Evolutionary conservation across 2,888 invertebrate genomes (phyloP).

Genomic region (Stenurella melanura): DNA sequence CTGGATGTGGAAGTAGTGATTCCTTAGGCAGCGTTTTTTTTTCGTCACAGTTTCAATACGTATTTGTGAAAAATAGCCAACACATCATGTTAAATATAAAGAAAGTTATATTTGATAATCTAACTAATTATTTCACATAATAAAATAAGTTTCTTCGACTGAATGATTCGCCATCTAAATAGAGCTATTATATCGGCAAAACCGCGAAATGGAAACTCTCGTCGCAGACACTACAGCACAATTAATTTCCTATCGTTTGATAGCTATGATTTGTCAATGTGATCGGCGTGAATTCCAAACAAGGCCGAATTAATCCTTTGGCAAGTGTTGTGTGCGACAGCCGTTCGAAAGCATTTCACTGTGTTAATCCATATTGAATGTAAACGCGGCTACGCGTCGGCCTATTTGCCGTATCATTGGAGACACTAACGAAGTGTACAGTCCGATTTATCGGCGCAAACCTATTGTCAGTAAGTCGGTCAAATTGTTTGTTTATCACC

Average conservation of each 20-base stretch:
- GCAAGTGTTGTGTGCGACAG: slow-evolving; percentile 43
- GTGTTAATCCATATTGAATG: slow-evolving; percentile 52
- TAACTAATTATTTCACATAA: no score
- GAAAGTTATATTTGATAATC: no score
- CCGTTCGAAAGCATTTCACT: slow-evolving; percentile 46
- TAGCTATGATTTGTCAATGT: slow-evolving; percentile 23
- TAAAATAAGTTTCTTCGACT: no score
- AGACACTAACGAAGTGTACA: slow-evolving; percentile 45
- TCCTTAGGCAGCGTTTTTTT: no score
- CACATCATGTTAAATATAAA: no score
- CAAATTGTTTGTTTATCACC: slow-evolving; percentile 25
- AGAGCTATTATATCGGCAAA: not conserved
- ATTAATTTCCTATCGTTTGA: slow-evolving; percentile 23
- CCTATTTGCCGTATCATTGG: slow-evolving; percentile 51
- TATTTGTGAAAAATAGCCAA: no score
- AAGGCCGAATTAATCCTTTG: slow-evolving; percentile 46
- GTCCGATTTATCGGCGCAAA: slow-evolving; percentile 45
- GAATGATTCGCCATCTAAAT: not conserved
- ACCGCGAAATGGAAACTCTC: slow-evolving; percentile 7
- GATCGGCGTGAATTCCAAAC: slow-evolving; percentile 41
- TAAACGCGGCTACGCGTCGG: slow-evolving; percentile 42
- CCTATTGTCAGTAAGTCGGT: slow-evolving; percentile 27
- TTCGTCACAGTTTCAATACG: no score
- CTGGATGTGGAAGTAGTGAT: no score
- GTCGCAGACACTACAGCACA: slow-evolving; percentile 1